Conservation (phyloP, 92 coral and sea anemone species). For the Parazoanthus swiftii region DNA sequence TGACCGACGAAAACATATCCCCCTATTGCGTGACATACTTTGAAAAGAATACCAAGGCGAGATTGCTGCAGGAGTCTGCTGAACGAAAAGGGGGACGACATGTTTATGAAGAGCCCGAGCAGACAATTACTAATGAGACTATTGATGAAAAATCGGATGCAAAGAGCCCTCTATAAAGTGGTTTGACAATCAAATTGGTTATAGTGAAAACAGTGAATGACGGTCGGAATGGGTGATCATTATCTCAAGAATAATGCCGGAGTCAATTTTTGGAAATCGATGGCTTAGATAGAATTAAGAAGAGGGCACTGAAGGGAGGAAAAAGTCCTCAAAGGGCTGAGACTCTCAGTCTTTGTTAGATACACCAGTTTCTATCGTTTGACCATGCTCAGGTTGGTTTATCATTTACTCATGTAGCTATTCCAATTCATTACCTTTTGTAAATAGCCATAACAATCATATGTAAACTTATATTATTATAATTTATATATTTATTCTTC, state of each 20-base stretch:
- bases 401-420: no score
- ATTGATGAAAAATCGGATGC: not conserved
- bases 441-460: no score
- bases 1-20: slow-evolving; percentile 2
- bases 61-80: not conserved
- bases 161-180: not conserved
- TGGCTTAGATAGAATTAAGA: not conserved
- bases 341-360: no score
- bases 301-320: no score
- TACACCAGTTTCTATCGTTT: no score
- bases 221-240: not conserved
- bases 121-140: not conserved
- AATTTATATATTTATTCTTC: no score
- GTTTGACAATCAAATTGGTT: not conserved
- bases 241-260: no score
- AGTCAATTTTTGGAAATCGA: not conserved
- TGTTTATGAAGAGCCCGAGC: slow-evolving; percentile 24
- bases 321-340: no score
- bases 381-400: no score
- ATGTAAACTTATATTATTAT: no score
- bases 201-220: not conserved
- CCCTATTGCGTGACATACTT: slow-evolving; percentile 41
- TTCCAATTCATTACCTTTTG: no score
- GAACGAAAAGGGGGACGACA: not conserved
- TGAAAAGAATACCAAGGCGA: slow-evolving; percentile 8